Evolutionary conservation across 2,888 invertebrate genomes (phyloP), one percentile per base, ranked within the genome.

Genomic region (Pteria penguin): DNA sequence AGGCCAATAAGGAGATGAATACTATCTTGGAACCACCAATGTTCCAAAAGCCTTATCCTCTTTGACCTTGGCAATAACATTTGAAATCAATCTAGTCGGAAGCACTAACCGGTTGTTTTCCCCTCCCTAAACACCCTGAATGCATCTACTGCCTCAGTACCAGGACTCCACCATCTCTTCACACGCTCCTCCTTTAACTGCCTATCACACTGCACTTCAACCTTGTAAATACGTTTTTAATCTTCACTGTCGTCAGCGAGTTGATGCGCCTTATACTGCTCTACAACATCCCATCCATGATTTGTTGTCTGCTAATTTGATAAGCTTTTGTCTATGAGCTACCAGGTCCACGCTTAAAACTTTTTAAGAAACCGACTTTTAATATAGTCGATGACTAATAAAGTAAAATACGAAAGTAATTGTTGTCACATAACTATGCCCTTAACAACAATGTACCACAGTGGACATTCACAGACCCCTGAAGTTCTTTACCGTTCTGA

Each of bases 91-190:
- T 3, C 75, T 62, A 11, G 76, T 78, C 8, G 80, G 79, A 1
- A 79, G 80, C 3, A 82, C 82, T 4, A 80, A 36, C 80, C 80
- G 80, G 55, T 76, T 77, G 36, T 75, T 73, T 3, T 75, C 58
- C 0, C 36, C 58, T 29, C 22, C 14, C 78, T 79, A 82, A n/a
- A 5, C 0, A 67, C 58, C 0, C 18, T 52, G 60, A 82, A 77
- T 27, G 73, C 70, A 60, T 82, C 63, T 22, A 79, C n/a, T 8
- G 52, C 67, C 4, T 66, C 55, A 14, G 66, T 73, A 22, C 67
- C 73, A 26, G 27, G 29, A 29, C 63, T 57, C 61, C 32, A 62
- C 14, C 11, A 57, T n/a, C 60, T 61, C 0, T n/a, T n/a, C n/a
- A 36, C 26, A 61, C 68, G 67, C 24, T 62, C 67, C 22, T 31